Evolutionary conservation across 2,113 vertebrate species (phyloP).

Genomic region (Prunella himalayana): DNA sequence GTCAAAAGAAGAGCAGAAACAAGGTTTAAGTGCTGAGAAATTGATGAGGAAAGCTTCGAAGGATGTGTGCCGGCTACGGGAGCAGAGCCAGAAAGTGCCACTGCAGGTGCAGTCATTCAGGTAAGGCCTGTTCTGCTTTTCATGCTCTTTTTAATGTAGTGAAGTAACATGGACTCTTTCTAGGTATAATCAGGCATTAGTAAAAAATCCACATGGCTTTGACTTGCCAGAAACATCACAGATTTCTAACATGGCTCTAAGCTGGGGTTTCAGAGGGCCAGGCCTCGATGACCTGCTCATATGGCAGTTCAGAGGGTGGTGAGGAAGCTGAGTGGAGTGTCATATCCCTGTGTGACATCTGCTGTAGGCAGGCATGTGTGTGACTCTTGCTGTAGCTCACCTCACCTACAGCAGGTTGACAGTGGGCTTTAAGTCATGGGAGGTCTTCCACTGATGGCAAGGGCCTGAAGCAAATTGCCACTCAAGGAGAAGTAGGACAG

Average conservation of each 20-base stretch:
- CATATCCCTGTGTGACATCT: background rate
- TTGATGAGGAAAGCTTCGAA: constrained; percentile 82
- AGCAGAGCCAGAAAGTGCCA: constrained; percentile 82
- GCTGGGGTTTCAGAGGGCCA: background rate
- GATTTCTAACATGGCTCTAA: background rate
- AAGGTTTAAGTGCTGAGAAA: constrained; percentile 76
- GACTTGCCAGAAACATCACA: background rate
- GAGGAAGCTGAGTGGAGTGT: background rate
- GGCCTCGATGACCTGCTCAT: rapidly evolving
- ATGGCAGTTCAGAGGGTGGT: background rate
- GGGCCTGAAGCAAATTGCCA: background rate
- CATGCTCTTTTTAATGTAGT: background rate
- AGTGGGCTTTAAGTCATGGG: background rate
- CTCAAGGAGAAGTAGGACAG: background rate
- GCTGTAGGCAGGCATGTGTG: background rate
- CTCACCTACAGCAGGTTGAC: background rate
- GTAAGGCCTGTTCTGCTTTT: constrained; percentile 34
- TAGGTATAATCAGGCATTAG: background rate
- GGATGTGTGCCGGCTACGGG: constrained; percentile 81
- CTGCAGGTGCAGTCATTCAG: constrained; percentile 86
- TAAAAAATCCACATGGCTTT: background rate
- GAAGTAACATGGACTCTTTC: background rate
- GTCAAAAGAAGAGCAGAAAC: constrained; percentile 80
- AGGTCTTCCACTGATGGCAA: background rate
- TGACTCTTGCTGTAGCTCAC: background rate